Percentiles rank a stretch among this genome's conserved stretches.
Conservation (phyloP, 2,888 invertebrate genomes). For the Tupiocoris notatus region DNA sequence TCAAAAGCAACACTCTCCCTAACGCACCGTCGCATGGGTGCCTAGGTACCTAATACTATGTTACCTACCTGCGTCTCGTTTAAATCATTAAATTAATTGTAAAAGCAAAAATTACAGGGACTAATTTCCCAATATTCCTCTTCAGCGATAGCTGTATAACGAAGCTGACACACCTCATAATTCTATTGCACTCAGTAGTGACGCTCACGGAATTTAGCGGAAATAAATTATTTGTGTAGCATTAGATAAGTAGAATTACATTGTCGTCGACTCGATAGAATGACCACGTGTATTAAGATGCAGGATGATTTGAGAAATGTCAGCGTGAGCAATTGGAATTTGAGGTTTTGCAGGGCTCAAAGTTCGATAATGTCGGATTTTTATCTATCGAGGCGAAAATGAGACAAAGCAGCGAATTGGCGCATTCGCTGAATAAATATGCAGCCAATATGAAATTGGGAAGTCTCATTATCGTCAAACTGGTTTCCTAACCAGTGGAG, state of each 20-base stretch:
- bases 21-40: background rate
- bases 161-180: background rate
- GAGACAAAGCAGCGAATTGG: no score
- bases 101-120: background rate
- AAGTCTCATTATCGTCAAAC: no score
- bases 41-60: background rate
- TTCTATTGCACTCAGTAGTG: constrained; percentile 32
- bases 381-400: no score
- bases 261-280: constrained; percentile 22
- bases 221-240: background rate
- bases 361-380: no score
- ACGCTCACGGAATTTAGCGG: constrained; percentile 28
- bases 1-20: background rate
- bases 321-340: no score
- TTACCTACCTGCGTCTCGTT: background rate
- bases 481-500: no score
- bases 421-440: no score
- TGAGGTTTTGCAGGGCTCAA: no score
- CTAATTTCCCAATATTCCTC: background rate
- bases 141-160: background rate
- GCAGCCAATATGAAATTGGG: no score
- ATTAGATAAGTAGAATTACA: constrained; percentile 4
- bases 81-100: background rate
- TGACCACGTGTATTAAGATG: background rate
- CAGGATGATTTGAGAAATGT: no score